A percentile compares a stretch with the other conserved stretches of the same genome.
Evolutionary conservation across 2,888 invertebrate species (phyloP).

Genomic region (Ormyrus thymus): DNA sequence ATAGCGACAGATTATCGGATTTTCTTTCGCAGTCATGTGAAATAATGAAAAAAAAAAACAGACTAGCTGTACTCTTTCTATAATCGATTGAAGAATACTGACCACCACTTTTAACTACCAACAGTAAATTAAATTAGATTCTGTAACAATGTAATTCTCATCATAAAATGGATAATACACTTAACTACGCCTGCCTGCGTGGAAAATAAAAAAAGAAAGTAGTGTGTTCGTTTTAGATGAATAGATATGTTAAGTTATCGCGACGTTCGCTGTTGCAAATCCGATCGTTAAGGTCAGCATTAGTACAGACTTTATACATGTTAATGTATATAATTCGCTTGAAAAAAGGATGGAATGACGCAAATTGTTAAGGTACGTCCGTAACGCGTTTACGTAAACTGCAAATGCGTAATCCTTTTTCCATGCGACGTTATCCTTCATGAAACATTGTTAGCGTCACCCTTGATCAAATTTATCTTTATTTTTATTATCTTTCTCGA

Average conservation of each 20-base stretch:
- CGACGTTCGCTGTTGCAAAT: constrained; percentile 29
- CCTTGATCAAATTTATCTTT: constrained; percentile 29
- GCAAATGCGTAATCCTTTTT: constrained; percentile 32
- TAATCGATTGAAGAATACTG: constrained; percentile 53
- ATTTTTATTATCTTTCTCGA: constrained; percentile 14
- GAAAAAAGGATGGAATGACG: constrained; percentile 22
- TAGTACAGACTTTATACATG: constrained; percentile 45
- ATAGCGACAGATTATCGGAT: constrained; percentile 43
- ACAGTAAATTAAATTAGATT: constrained; percentile 3
- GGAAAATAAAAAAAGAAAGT: neutral
- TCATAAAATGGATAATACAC: neutral
- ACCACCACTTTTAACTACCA: constrained; percentile 63
- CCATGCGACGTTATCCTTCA: constrained; percentile 14
- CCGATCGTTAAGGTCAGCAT: constrained; percentile 49
- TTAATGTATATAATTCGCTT: constrained; percentile 6
- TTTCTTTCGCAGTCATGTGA: neutral
- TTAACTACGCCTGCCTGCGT: neutral
- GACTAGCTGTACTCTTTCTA: constrained; percentile 17
- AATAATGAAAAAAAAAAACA: too few species aligned
- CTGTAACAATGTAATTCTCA: neutral
- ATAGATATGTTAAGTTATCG: constrained; percentile 1
- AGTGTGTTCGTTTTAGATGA: neutral
- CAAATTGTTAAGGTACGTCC: neutral
- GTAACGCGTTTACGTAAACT: neutral
- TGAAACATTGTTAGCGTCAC: constrained; percentile 18